Evolutionary conservation across 2,113 vertebrate genomes (phyloP), one percentile per base, ranked within the genome.

Genomic region (Phyllostomus hastatus): DNA sequence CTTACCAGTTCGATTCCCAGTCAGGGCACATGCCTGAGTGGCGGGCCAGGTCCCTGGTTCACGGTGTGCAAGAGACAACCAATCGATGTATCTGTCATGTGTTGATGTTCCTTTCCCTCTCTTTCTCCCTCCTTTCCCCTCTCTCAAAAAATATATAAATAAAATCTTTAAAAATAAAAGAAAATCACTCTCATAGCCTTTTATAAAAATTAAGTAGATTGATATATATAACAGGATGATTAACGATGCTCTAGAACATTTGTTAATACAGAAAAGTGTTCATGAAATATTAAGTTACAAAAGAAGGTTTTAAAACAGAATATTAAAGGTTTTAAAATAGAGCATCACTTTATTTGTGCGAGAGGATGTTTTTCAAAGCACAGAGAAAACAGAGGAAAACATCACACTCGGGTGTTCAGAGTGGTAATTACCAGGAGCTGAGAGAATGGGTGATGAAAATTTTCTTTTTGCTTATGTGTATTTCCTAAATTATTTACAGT

Each of bases 401-500:
- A 64, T 35, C 69, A 79, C 19, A 59, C 11, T n/a, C 90, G 80
- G 88, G 48, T 76, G 31, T 91, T 93, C 50, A 24, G 26, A 80
- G 70, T 84, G 66, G 48, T 80, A 88, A 95, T 97, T 97, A 97
- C 83, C 1, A 6, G 85, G 70, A 59, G 22, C 61, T 81, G 85
- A 90, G 88, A 93, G 88, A 92, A 64, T 54, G 61, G 52, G 35
- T 31, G 10, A 85, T 90, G 46, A 72, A 85, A 72, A 73, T 22
- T 1, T 69, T 94, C 81, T 90, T 90, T 94, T 92, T 81, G 90
- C 66, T 88, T 92, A 72, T 83, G 54, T 81, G 24, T 82, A 85
- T 96, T 95, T 85, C 72, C 52, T 94, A 91, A 78, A 85, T 90
- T 80, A 94, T 96, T 96, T 97, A 72, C 59, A 80, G 52, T 73